Evolutionary conservation across 2,797 vertebrate genomes (phyloP), one percentile per base, ranked within the genome.

Genomic region (Rhinophrynus dorsalis): DNA sequence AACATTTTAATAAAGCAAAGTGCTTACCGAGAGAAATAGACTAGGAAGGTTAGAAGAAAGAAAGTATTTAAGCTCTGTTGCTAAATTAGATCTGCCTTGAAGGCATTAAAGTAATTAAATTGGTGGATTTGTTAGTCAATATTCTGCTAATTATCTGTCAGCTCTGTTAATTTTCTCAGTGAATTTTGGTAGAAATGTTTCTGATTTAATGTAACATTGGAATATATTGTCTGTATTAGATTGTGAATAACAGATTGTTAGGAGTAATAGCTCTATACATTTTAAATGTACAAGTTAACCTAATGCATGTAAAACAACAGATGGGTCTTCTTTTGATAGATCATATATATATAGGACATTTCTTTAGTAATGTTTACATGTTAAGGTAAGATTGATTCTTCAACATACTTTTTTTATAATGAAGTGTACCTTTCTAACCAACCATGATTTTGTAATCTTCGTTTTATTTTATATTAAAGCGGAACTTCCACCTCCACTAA

Each of bases 81-180:
- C 13, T 12, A 13, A 50, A 50, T 21, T 27, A 27, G 26, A 2
- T 50, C 15, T 50, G 24, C 24, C 20, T 27, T 50, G 21, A 21
- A 21, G 24, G 47, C 24, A 50, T 26, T 50, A 26, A 50, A n/a
- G 20, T 50, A 6, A 50, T 26, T 26, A 5, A n/a, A n/a, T n/a
- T n/a, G n/a, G n/a, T n/a, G n/a, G n/a, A 27, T 50, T 13, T 50
- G 24, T 50, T 50, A 50, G 47, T 50, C 23, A 50, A 27, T 50
- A 50, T 12, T 50, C 23, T 4, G 23, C 47, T 50, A 50, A 50
- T 50, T 50, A 8, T 26, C 47, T 50, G 23, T 50, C 24, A 29
- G 23, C 21, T 27, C 10, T 50, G 47, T 21, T 27, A 21, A 26
- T 50, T 18, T 50, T 50, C n/a, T 50, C 47, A 26, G 11, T n/a